phyloP scores from a whole-genome alignment of 2,113 vertebrate genomes.

The Empidonax traillii region DNA sequence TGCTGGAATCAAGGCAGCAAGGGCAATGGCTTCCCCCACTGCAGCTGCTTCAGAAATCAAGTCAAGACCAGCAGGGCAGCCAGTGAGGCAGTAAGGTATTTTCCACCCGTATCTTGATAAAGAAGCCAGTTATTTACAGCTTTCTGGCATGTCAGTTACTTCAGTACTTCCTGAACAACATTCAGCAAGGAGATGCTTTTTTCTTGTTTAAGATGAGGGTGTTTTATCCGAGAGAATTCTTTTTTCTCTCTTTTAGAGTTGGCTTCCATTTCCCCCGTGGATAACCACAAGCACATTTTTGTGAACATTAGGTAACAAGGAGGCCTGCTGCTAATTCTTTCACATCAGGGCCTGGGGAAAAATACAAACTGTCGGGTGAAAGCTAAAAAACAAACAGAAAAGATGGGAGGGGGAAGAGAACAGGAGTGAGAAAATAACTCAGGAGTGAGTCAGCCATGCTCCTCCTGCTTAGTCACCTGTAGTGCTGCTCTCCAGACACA shows the following conservation, averaged over 20 bases:
- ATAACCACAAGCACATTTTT: slow-evolving; percentile 39
- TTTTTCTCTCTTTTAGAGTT: not conserved
- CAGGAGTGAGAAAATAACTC: slow-evolving; percentile 54
- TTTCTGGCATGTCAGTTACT: not conserved
- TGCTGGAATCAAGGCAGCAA: not conserved
- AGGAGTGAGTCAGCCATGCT: slow-evolving; percentile 67
- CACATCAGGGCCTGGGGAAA: slow-evolving; percentile 1
- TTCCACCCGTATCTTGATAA: not conserved
- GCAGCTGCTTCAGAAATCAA: not conserved
- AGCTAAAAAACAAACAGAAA: slow-evolving; percentile 51
- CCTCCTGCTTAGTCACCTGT: slow-evolving; percentile 77
- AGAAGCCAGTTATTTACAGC: slow-evolving; percentile 4
- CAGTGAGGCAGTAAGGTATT: not conserved
- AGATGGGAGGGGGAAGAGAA: slow-evolving; percentile 21
- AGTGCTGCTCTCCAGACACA: slow-evolving; percentile 47
- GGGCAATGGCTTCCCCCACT: not conserved
- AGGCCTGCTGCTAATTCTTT: slow-evolving; percentile 9
- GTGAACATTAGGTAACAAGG: not conserved
- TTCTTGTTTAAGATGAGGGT: not conserved
- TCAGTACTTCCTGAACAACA: not conserved
- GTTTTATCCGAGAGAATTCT: not conserved
- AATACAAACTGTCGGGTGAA: slow-evolving; percentile 30
- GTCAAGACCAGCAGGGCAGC: not conserved
- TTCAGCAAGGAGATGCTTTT: not conserved
- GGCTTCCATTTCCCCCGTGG: slow-evolving; percentile 12